Conservation (phyloP, 2,797 vertebrate species). For the Onychomys arenicola region DNA sequence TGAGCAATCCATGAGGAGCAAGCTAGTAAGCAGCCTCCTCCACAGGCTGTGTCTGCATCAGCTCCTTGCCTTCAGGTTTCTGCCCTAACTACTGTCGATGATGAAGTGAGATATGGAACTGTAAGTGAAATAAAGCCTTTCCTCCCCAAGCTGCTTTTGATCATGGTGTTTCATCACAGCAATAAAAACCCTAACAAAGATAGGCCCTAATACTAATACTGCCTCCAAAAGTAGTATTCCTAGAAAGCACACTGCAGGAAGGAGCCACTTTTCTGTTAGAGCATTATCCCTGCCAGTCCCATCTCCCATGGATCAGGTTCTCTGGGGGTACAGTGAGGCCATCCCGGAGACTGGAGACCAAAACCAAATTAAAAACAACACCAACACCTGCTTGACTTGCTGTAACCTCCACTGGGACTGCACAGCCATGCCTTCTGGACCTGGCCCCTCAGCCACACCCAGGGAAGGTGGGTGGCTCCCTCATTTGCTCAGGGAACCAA, state of each 20-base stretch:
- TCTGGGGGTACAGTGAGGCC: not conserved
- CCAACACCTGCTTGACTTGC: not conserved
- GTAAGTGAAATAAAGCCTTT: not conserved
- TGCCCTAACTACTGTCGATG: not conserved
- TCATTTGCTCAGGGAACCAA: slow-evolving; percentile 51
- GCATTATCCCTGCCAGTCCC: not conserved
- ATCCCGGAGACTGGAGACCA: not conserved
- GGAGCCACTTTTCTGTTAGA: not conserved
- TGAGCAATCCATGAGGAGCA: not conserved
- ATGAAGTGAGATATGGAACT: no score
- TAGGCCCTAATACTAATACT: not conserved
- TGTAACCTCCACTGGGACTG: not conserved
- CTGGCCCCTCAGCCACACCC: slow-evolving; percentile 54
- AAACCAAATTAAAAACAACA: not conserved
- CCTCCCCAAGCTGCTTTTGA: not conserved
- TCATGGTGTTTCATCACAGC: not conserved
- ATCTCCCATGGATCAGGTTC: not conserved
- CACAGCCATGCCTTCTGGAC: not conserved
- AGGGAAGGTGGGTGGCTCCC: not conserved
- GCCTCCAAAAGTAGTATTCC: not conserved
- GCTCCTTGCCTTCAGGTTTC: not conserved
- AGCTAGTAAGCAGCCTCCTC: not conserved
- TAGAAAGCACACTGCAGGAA: not conserved
- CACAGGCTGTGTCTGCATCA: not conserved
- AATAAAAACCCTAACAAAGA: not conserved